Evolutionary conservation across 2,113 vertebrate genomes (phyloP).

Genomic region (Gobio gobio): DNA sequence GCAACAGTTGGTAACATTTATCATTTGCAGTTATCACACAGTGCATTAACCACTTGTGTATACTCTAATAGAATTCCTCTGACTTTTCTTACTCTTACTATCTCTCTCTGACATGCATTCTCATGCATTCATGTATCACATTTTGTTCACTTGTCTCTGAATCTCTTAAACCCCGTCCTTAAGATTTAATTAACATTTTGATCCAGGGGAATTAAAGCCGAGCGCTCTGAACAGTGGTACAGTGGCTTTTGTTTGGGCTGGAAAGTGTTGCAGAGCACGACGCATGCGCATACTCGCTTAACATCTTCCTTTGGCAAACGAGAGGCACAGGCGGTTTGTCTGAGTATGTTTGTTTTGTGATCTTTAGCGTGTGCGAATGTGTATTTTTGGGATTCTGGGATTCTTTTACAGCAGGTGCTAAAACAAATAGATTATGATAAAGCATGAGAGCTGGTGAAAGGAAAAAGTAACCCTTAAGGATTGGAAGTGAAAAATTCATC

Average conservation of each 20-base stretch:
- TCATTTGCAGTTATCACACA: neutral
- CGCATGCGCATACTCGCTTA: constrained; percentile 24
- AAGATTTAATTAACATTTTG: constrained; percentile 54
- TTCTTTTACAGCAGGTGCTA: constrained; percentile 43
- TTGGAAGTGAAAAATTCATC: constrained; percentile 82
- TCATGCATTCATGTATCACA: constrained; percentile 22
- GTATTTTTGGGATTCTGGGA: neutral
- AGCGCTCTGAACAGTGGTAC: constrained; percentile 36
- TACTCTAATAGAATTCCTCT: neutral
- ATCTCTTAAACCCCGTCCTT: constrained; percentile 53
- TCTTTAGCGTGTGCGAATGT: constrained; percentile 9
- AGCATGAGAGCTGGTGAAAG: constrained; percentile 52
- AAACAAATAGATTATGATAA: constrained; percentile 29
- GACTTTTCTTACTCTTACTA: constrained; percentile 13
- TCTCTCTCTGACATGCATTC: constrained; percentile 2
- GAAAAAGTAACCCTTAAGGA: constrained; percentile 69
- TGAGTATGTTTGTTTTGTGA: neutral
- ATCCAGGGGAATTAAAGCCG: constrained; percentile 45
- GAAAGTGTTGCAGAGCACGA: constrained; percentile 26
- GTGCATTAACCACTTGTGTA: constrained; percentile 18
- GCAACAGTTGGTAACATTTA: neutral
- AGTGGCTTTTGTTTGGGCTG: constrained; percentile 44
- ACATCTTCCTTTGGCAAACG: constrained; percentile 46
- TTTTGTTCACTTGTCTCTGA: constrained; percentile 25
- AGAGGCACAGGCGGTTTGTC: constrained; percentile 24